Base-by-base conservation (phyloP, 2,797 vertebrate genomes). In the Parotocinclus haroldoi region DNA sequence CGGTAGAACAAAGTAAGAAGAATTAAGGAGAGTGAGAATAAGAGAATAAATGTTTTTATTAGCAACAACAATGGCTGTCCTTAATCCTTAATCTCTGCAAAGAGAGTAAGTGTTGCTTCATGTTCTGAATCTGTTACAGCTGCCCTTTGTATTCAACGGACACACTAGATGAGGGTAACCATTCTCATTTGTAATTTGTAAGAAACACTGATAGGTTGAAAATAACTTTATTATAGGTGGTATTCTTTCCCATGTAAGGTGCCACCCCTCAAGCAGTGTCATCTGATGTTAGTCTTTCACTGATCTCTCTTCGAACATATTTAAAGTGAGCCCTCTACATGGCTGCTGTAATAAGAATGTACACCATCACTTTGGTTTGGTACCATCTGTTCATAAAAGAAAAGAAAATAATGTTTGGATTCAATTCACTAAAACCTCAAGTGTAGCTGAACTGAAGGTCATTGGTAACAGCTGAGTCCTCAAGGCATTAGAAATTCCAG, bases 81-180 rank as follows among this genome's bases (percentile, higher is more conserved):
- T 84, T 80, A 77, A 79, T 58, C 66, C 73, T 80, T 63, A 37
- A 86, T 87, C 80, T 77, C 63, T 75, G 53, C 73, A 87, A 84
- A 81, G 83, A 77, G 73, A 85, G 73, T 68, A 66, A 81, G 83
- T 76, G 74, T 74, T 81, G 77, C 82, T 78, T 71, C 71, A 10
- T 80, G 77, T 83, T 75, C 69, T 62, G 82, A 88, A 90, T 89
- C 82, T 71, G 69, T 85, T 83, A 82, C 88, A 84, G 86, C 87
- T 88, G 89, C 81, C 85, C 82, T 63, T 52, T 52, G 42, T 44
- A 60, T 62, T 50, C 81, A 79, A 79, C 80, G 77, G 69, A 79
- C 76, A 75, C 78, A 71, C 68, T 72, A 80, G 83, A 78, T 65
- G 77, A 83, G 75, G 80, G 85, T 86, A 85, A 85, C 83, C 84